Evolutionary conservation across 53 echinoderm and acorn worm genomes (phyloP), one percentile per base, ranked within the genome.

Genomic region (Zoroaster sp.): DNA sequence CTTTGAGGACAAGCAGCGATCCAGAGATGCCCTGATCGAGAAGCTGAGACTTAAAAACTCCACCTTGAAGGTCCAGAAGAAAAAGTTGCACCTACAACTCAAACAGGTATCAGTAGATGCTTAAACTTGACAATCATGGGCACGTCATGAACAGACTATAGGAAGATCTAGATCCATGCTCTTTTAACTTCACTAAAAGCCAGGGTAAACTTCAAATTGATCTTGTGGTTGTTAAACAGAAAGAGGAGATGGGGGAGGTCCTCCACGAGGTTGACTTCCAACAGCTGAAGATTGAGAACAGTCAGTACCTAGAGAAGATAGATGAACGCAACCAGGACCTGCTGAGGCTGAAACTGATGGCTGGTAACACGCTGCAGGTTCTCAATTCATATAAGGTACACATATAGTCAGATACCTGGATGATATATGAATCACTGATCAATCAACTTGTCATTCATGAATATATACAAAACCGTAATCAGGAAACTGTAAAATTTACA

Each of bases 161-260:
- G n/a, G n/a, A n/a, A n/a, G n/a, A n/a, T n/a, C n/a, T n/a, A n/a
- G n/a, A n/a, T n/a, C n/a, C n/a, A n/a, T n/a, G n/a, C n/a, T n/a
- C n/a, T n/a, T n/a, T n/a, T n/a, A n/a, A n/a, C n/a, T n/a, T n/a
- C n/a, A n/a, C n/a, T n/a, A n/a, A n/a, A n/a, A n/a, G n/a, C n/a
- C n/a, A n/a, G n/a, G n/a, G n/a, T n/a, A 18, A 30, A 11, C 4
- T 33, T 15, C 6, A 12, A 75, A 35, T 89, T 18, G 52, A 51
- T 47, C 30, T 77, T 66, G 66, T 69, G 53, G 7, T 37, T 31
- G 42, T 12, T 34, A 66, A 1, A 35, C 93, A 97, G 99, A 98
- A 98, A 98, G 99, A 98, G 77, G 99, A 98, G 63, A 97, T 96
- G 99, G 99, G 99, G 28, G 99, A 98, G 59, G 99, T 98, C 0